These are phyloP conservation scores for Brachycybe producta DNA, from an alignment of 2,888 invertebrate genomes.

Conservation along the genomic window DNA sequence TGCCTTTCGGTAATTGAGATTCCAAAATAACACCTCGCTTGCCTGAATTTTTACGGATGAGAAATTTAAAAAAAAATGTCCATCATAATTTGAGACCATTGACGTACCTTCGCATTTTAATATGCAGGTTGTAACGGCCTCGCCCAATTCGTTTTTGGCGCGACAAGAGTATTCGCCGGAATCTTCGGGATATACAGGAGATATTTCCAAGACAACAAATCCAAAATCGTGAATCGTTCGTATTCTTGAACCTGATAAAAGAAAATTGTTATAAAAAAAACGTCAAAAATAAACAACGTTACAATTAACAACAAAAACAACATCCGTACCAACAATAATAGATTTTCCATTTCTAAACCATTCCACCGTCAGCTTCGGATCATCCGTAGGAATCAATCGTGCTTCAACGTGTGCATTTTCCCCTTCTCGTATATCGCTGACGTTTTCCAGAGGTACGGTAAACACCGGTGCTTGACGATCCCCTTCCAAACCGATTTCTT, in stretches of 20 bases:
- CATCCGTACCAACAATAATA: conserved; percentile 28
- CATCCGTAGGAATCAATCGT: conserved; percentile 73
- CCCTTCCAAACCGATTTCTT: conserved; percentile 57
- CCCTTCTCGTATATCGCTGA: conserved; percentile 75
- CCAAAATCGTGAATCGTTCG: conserved; percentile 97
- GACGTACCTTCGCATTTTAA: conserved; percentile 27
- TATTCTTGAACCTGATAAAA: conserved; percentile 64
- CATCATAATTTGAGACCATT: too few species aligned
- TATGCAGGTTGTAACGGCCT: conserved; percentile 51
- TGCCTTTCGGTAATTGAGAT: conserved; percentile 80
- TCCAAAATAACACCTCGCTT: conserved; percentile 83
- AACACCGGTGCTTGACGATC: conserved; percentile 78
- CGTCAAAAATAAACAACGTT: not conserved
- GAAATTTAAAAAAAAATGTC: conserved; percentile 12
- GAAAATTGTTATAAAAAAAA: not conserved
- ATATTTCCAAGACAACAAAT: conserved; percentile 91
- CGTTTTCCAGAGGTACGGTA: conserved; percentile 73
- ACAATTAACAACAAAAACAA: not conserved
- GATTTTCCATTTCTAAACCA: conserved; percentile 78
- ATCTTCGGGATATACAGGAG: conserved; percentile 92
- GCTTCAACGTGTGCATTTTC: conserved; percentile 77
- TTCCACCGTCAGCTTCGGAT: conserved; percentile 78
- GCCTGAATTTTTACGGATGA: too few species aligned
- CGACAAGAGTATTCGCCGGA: conserved; percentile 61
- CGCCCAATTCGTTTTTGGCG: conserved; percentile 75